Conservation (phyloP, 2,113 vertebrate genomes). For the Phaethon lepturus region DNA sequence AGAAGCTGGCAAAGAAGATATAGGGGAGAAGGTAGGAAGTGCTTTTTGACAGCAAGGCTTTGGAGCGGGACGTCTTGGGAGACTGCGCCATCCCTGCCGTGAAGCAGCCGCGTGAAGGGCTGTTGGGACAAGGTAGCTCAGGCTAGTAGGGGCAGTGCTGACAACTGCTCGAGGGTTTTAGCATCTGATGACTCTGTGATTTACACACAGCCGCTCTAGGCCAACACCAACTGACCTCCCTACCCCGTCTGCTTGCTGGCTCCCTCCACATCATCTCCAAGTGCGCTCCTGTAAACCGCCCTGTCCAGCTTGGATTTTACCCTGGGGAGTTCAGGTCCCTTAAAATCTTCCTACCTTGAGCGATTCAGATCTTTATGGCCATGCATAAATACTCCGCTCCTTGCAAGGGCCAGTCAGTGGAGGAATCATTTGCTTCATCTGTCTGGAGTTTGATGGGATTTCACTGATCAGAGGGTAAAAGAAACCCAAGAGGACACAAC, state of each 20-base stretch:
- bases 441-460: background rate
- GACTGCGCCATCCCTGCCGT: accelerated
- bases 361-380: background rate
- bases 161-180: background rate
- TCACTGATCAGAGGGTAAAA: background rate
- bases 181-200: background rate
- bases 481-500: background rate
- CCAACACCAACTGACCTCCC: background rate
- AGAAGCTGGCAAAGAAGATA: background rate
- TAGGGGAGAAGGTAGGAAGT: background rate
- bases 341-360: background rate
- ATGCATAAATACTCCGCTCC: background rate
- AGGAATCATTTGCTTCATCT: background rate
- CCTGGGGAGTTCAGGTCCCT: background rate
- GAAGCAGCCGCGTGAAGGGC: accelerated
- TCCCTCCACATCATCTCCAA: background rate
- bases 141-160: background rate
- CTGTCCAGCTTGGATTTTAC: background rate
- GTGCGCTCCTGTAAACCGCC: background rate
- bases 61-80: background rate
- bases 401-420: background rate
- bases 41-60: background rate
- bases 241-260: background rate
- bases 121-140: background rate
- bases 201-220: background rate